Conservation (phyloP, 2,888 invertebrate species). For the Beris chalybata region DNA sequence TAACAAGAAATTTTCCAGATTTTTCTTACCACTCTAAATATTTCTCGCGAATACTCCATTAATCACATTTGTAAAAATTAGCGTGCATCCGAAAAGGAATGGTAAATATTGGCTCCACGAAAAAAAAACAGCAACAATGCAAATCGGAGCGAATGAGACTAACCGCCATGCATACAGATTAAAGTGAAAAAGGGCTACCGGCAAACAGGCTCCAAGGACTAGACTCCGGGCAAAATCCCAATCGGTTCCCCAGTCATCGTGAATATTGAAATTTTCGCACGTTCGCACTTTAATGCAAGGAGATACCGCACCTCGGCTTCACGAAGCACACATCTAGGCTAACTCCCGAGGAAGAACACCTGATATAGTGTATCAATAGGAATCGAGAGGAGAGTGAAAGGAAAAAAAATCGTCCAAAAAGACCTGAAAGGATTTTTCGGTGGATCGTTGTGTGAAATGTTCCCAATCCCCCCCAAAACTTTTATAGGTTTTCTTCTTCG, state of each 20-base stretch:
- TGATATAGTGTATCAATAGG: constrained; percentile 33
- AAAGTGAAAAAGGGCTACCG: neutral
- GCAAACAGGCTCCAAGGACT: constrained; percentile 11
- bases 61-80: constrained; percentile 32
- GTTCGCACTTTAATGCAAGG: constrained; percentile 38
- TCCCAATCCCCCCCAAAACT: constrained; percentile 9
- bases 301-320: constrained; percentile 24
- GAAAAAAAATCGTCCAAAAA: neutral
- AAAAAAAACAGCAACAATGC: neutral
- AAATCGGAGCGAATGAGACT: constrained; percentile 13
- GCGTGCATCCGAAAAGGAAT: constrained; percentile 23
- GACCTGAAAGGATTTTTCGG: constrained; percentile 22
- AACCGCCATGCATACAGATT: constrained; percentile 24
- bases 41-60: constrained; percentile 32
- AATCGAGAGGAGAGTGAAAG: constrained; percentile 1
- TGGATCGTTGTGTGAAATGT: constrained; percentile 3
- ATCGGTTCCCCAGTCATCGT: constrained; percentile 23
- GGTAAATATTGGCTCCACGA: constrained; percentile 15
- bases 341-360: constrained; percentile 27
- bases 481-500: neutral
- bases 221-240: constrained; percentile 11
- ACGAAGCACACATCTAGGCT: neutral
- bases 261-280: constrained; percentile 39
- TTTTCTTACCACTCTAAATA: constrained; percentile 13
- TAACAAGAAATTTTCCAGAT: neutral